Evolutionary conservation across 2,888 invertebrate genomes (phyloP), one percentile per base, ranked within the genome.

Genomic region (Sarcophaga variegata): DNA sequence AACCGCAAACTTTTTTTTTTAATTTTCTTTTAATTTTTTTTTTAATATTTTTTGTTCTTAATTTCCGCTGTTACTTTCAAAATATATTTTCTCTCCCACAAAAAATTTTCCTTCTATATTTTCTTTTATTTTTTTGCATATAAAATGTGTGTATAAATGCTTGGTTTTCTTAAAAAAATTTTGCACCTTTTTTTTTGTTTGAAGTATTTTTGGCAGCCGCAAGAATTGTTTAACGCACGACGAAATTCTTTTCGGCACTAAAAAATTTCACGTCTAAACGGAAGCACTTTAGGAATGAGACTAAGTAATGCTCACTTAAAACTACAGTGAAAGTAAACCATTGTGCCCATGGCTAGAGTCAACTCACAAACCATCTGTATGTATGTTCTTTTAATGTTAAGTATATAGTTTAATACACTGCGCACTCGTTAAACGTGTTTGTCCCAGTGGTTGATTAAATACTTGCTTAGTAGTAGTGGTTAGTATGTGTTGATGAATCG

Each of bases 251-350:
- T n/a, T 60, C 20, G n/a, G 6, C 20, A 47, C 12, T 22, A 20
- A 60, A 59, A 27, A 63, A 14, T n/a, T 63, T 22, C 47, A 4
- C 63, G 59, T 67, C 83, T 81, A 59, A 67, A 72, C 74, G 79
- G 67, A 83, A 87, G 49, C 86, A 82, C 79, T 74, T 63, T 69
- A 54, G 75, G 25, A 86, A 79, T 69, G 67, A 86, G 81, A 88
- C 85, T 89, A 82, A 54, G 10, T 37, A 66, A 79, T 82, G 74
- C 63, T 79, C 70, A 64, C 74, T 71, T 63, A 6, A 70, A 37
- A 70, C 22, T 63, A 59, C 74, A 70, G n/a, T 59, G 75, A 64
- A 63, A 70, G 63, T 74, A 62, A 76, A 64, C 47, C 59, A 54
- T 45, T 5, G 60, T 82, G 59, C 22, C 59, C 64, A 64, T 70